Conservation (phyloP, 1,140 invertebrate species). For the Drosophila lacteicornis region DNA sequence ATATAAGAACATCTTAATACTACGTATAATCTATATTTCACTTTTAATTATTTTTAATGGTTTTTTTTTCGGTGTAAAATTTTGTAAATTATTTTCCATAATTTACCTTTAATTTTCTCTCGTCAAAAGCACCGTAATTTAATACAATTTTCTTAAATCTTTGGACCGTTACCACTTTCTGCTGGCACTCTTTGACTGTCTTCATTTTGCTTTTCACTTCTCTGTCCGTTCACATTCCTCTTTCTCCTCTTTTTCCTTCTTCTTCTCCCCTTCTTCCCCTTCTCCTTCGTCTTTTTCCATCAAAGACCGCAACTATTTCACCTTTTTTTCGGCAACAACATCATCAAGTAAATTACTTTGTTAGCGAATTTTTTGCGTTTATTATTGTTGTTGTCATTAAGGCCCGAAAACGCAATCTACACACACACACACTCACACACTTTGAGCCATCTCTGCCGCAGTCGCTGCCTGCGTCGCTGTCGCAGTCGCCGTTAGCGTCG, state of each 20-base stretch:
- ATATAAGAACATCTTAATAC: too few relatives aligned
- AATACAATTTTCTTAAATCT: constrained; percentile 18
- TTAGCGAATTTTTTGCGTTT: constrained; percentile 47
- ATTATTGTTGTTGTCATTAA: constrained; percentile 48
- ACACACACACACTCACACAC: constrained; percentile 33
- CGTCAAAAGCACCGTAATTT: constrained; percentile 3
- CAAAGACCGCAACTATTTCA: constrained; percentile 56
- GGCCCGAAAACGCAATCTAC: constrained; percentile 66
- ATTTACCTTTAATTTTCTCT: not conserved
- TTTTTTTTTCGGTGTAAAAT: not conserved
- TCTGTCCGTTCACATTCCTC: not conserved
- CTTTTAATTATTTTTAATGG: not conserved
- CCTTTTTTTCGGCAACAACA: constrained; percentile 38
- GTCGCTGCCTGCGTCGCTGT: constrained; percentile 29
- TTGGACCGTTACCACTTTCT: constrained; percentile 23
- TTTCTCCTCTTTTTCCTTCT: not conserved
- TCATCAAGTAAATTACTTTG: constrained; percentile 60
- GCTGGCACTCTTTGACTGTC: not conserved
- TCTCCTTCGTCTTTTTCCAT: not conserved
- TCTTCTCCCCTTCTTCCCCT: not conserved
- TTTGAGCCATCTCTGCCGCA: constrained; percentile 50
- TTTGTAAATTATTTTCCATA: constrained; percentile 1
- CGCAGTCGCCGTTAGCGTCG: constrained; percentile 33
- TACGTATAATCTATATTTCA: not conserved
- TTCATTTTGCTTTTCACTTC: not conserved